Evolutionary conservation across 1,140 invertebrate species (phyloP), one percentile per base, ranked within the genome.

Genomic region (Drosophila virilis): DNA sequence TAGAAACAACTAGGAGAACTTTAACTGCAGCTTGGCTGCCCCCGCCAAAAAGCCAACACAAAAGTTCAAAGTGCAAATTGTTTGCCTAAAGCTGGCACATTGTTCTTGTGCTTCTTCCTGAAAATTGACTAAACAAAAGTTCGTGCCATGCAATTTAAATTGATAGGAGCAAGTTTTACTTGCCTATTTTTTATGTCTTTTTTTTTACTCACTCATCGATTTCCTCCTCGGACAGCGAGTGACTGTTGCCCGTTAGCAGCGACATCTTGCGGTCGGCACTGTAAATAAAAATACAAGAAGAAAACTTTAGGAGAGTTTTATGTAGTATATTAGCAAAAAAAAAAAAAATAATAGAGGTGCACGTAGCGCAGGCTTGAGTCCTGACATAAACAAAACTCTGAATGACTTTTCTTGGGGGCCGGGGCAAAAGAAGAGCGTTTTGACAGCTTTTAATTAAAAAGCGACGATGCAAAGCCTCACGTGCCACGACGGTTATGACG

Each of bases 221-320:
- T 80, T 93, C 93, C 82, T 94, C 93, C 69, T 94, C 93, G n/a
- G 93, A 93, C 8, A 93, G 74, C 52, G 93, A 93, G 79, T 92
- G 74, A 67, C 86, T 92, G 55, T 90, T 90, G 43, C 57, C 74
- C 13, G 75, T 40, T 38, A 90, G 65, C 46, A 91, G 70, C 57
- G 90, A 92, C 89, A 92, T 92, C 66, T 76, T 92, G 68, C 40
- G 60, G 48, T 57, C 54, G 65, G 43, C 33, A 15, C 79, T 83
- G 78, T 35, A 83, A 73, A 58, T 62, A 45, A 46, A 33, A 65
- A 48, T 54, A 64, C 57, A 12, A 67, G 17, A 28, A 12, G 12
- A 38, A 15, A 54, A 54, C 3, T 52, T 60, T 50, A 55, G 17
- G 12, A 38, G 1, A 37, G 9, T 37, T 33, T 46, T 37, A n/a